A percentile compares a stretch with the other conserved stretches of the same genome.
phyloP scores from a whole-genome alignment of 2,888 invertebrate species.

The Ormyrus thymus region DNA sequence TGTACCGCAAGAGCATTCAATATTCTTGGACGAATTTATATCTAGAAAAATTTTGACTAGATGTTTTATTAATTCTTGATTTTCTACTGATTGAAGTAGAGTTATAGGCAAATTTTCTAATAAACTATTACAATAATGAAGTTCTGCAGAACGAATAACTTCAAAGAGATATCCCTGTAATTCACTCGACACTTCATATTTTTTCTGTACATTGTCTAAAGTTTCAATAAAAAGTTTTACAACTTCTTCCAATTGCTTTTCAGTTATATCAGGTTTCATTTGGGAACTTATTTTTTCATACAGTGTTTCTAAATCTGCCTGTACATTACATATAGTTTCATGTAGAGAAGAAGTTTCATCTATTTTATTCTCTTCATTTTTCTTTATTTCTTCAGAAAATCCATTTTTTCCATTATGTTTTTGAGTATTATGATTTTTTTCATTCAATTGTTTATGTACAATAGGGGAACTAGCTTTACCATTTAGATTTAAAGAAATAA shows the following conservation, averaged over 20 bases:
- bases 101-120: constrained; percentile 64
- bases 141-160: constrained; percentile 66
- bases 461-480: not conserved
- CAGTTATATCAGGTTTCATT: constrained; percentile 58
- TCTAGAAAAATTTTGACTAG: constrained; percentile 78
- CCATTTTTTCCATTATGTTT: constrained; percentile 32
- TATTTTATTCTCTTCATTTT: constrained; percentile 17
- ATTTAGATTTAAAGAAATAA: constrained; percentile 44
- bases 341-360: constrained; percentile 45
- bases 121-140: constrained; percentile 68
- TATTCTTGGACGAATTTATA: constrained; percentile 75
- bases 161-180: constrained; percentile 65
- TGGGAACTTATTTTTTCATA: constrained; percentile 60
- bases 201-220: constrained; percentile 61
- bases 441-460: constrained; percentile 2
- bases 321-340: constrained; percentile 58
- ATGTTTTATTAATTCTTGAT: constrained; percentile 61
- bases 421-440: constrained; percentile 7
- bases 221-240: constrained; percentile 61
- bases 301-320: constrained; percentile 63
- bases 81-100: constrained; percentile 59
- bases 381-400: constrained; percentile 29
- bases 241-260: constrained; percentile 61
- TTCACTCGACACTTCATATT: constrained; percentile 61
- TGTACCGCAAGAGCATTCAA: constrained; percentile 79